phyloP scores from a whole-genome alignment of 1,140 invertebrate species.

The Globodera ellingtonae region DNA sequence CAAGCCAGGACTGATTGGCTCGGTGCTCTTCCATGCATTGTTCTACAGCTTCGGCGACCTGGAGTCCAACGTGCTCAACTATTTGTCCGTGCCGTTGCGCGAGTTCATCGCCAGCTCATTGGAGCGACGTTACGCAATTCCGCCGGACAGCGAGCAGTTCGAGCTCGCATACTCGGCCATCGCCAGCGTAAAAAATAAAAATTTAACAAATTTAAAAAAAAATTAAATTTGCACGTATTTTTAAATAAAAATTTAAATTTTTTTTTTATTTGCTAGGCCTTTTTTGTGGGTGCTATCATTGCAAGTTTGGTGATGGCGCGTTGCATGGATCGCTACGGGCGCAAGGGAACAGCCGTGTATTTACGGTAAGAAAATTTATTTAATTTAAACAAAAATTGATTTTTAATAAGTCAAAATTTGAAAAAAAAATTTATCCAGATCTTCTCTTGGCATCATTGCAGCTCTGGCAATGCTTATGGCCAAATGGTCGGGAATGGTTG shows the following conservation, averaged over 20 bases:
- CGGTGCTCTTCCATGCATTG: slow-evolving; percentile 20
- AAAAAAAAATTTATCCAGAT: slow-evolving; percentile 29
- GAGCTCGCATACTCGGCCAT: not conserved
- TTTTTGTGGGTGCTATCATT: slow-evolving; percentile 52
- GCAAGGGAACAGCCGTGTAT: slow-evolving; percentile 51
- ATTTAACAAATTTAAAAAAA: not conserved
- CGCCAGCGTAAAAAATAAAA: not conserved
- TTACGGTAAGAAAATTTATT: slow-evolving; percentile 35
- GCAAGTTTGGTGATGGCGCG: slow-evolving; percentile 44
- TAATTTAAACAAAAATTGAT: not conserved
- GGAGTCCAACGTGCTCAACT: slow-evolving; percentile 17
- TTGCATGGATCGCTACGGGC: slow-evolving; percentile 49
- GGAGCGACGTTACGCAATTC: slow-evolving; percentile 6
- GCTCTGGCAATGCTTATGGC: slow-evolving; percentile 42
- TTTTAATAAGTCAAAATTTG: not conserved
- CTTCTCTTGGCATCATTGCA: slow-evolving; percentile 40
- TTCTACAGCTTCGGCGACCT: slow-evolving; percentile 24
- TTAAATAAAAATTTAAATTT: slow-evolving; percentile 47
- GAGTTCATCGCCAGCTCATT: slow-evolving; percentile 14
- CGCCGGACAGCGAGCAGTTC: slow-evolving; percentile 14
- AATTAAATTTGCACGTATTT: slow-evolving; percentile 33
- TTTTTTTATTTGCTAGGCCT: slow-evolving; percentile 31
- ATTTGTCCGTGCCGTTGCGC: slow-evolving; percentile 23
- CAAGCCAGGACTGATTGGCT: slow-evolving; percentile 8
- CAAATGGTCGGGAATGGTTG: slow-evolving; percentile 36